These are phyloP conservation scores for Neopipo cinnamomea DNA, from an alignment of 2,113 vertebrate species.

Conservation along the genomic window DNA sequence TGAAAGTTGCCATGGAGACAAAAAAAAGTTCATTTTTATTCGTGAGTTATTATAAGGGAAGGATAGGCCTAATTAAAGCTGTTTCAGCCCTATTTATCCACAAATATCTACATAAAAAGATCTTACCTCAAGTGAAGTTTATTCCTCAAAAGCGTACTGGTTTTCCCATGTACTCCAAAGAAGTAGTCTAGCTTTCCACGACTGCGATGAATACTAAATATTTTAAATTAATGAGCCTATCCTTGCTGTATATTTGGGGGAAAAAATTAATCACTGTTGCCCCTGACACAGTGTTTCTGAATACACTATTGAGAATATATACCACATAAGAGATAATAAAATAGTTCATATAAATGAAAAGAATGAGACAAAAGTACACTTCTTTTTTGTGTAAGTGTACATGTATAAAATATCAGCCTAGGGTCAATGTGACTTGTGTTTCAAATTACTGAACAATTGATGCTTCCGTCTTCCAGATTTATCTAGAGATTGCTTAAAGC, in stretches of 20 bases:
- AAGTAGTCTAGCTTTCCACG: not conserved
- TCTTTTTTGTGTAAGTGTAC: not conserved
- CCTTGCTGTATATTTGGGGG: not conserved
- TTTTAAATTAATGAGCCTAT: not conserved
- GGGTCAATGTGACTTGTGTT: not conserved
- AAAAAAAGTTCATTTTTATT: conserved; percentile 55
- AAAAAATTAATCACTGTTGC: not conserved
- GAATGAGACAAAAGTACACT: not conserved
- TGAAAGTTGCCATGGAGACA: conserved; percentile 15
- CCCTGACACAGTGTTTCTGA: not conserved
- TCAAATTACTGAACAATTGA: not conserved
- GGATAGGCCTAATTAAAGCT: conserved; percentile 35
- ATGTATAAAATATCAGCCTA: not conserved
- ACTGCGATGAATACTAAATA: not conserved
- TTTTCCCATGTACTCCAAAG: not conserved
- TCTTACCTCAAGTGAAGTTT: conserved; percentile 33
- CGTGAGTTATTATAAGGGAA: conserved; percentile 38
- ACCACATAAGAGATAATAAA: not conserved
- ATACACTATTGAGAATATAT: not conserved
- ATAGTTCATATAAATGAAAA: not conserved
- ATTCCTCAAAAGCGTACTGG: conserved; percentile 22
- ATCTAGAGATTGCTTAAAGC: not conserved
- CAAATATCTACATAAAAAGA: conserved; percentile 38
- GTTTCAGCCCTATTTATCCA: conserved; percentile 35
- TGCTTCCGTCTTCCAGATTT: not conserved